Evolutionary conservation across 2,888 invertebrate species (phyloP), one percentile per base, ranked within the genome.

Genomic region (Seira ritae): DNA sequence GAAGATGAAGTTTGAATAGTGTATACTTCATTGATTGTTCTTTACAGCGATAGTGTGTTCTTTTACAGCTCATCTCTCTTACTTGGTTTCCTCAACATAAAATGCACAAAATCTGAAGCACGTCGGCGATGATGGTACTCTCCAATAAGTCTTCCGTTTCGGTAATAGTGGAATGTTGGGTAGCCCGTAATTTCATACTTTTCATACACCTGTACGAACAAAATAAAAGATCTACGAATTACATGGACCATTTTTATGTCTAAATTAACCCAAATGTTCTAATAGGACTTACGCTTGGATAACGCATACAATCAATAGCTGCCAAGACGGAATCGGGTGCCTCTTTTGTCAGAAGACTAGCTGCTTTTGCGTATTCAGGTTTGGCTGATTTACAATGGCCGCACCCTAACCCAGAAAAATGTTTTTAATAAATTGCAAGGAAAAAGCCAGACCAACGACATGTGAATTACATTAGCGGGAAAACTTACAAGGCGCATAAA

Each of bases 111-210:
- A 85, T 93, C 94, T 0, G 92, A 92, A 0, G 90, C 89, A 0
- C 92, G 92, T 8, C 94, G 91, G 66, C 92, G 92, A 0, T 94
- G 94, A 0, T 91, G 91, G 90, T 94, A 95, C 73, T 93, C 92
- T 0, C 91, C 91, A 0, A 93, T 86, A 2, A 90, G 90, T 73
- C 92, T 91, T 0, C 97, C 97, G 89, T 94, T 93, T 17, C 93
- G 92, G 91, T 94, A 96, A 91, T 94, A 96, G 89, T 95, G 95
- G 0, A 96, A 91, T 0, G 96, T 95, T 0, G 96, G 96, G 90
- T 95, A 96, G 0, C 96, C 96, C 88, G 94, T 94, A 0, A 96
- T 94, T 1, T 92, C 94, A 94, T 37, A 84, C 50, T 78, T 81
- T 50, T 86, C 76, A 19, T 75, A 80, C 0, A 82, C 73, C 86